Conservation (phyloP, 1,140 invertebrate genomes). For the Panulirus ornatus region DNA sequence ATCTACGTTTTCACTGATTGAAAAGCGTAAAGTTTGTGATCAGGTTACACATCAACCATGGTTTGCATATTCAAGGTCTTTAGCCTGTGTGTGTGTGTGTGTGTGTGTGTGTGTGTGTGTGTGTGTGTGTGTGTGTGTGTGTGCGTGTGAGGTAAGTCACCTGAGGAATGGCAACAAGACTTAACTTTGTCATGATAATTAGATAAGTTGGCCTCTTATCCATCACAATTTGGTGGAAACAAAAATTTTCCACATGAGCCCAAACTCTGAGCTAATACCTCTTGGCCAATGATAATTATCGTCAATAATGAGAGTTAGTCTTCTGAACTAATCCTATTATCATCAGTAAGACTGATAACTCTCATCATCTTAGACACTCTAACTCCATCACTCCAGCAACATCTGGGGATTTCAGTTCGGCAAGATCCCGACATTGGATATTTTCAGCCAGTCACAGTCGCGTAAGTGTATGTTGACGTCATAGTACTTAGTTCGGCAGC, state of each 20-base stretch:
- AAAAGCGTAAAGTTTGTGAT: too few relatives aligned
- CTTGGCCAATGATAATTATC: slow-evolving; percentile 14
- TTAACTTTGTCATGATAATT: not conserved
- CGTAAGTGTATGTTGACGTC: too few relatives aligned
- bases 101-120: not conserved
- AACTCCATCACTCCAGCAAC: not conserved
- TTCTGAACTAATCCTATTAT: slow-evolving; percentile 18
- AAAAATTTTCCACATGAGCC: slow-evolving; percentile 14
- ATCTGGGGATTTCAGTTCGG: too few relatives aligned
- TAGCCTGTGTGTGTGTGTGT: not conserved
- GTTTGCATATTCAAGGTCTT: too few relatives aligned
- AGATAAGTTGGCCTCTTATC: not conserved
- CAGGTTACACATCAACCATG: too few relatives aligned
- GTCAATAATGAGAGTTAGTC: not conserved
- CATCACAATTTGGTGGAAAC: not conserved
- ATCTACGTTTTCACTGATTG: too few relatives aligned
- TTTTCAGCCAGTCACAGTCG: too few relatives aligned
- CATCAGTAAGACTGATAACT: not conserved
- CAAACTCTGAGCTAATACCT: slow-evolving; percentile 4
- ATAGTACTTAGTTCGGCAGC: too few relatives aligned
- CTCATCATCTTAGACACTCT: not conserved
- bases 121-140: not conserved
- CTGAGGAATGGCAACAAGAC: not conserved
- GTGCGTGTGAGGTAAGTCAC: not conserved
- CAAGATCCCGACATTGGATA: too few relatives aligned